Evolutionary conservation across 2,797 vertebrate genomes (phyloP), one percentile per base, ranked within the genome.

Genomic region (Protonibea diacanthus): DNA sequence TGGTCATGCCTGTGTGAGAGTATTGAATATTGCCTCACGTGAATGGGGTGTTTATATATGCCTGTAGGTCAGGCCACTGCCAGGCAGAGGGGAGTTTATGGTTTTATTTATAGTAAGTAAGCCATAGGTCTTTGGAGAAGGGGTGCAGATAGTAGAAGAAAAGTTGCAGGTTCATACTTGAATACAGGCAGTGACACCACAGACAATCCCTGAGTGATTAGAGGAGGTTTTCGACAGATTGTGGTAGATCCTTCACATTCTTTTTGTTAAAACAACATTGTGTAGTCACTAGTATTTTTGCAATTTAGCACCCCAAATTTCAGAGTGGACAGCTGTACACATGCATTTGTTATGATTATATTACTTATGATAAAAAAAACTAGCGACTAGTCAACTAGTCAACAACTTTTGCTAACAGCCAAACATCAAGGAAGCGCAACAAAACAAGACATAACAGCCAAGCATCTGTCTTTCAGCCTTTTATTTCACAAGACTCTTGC

Each of bases 1-100:
- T 62, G 66, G 67, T 78, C 78, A 80, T 80, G 66, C 76, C 80
- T 2, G 15, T 83, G 81, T 58, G 52, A 71, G 58, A 62, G 55
- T 59, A 55, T 83, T 77, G 85, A 87, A 87, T 76, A 78, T 69
- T 66, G 63, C 62, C 63, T 79, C 57, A 72, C 17, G 21, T 78
- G 68, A 79, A 73, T 47, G 56, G 68, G 49, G 56, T 78, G 71
- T 80, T 84, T 86, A 86, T 85, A 76, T 77, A 80, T 79, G 78
- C 49, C 76, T 86, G 61, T 79, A 73, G 80, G 87, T 85, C 86
- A 83, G 38, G 44, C 47, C 51, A 27, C 52, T 51, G 48, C 14
- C 9, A 15, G 11, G 45, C 49, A 68, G 60, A 66, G 18, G 18
- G 44, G 64, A 58, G 68, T 76, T 85, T 72, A 9, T 38, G 33